phyloP scores from a whole-genome alignment of 2,797 vertebrate genomes.

The Pipistrellus pygmaeus region DNA sequence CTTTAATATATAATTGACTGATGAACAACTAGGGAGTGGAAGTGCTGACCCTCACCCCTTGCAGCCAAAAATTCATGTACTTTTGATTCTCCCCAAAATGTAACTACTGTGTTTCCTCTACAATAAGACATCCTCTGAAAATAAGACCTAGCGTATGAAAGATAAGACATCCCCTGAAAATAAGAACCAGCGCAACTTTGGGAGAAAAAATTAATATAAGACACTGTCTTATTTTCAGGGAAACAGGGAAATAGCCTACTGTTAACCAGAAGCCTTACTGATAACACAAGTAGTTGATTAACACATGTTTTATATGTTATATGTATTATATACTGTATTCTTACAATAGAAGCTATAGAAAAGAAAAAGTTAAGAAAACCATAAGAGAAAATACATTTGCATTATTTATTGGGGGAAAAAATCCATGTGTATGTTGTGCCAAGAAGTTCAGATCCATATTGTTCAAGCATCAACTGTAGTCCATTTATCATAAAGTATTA shows the following conservation, averaged over 20 bases:
- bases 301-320: not conserved
- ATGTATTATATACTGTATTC: not conserved
- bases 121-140: too few species aligned
- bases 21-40: not conserved
- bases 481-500: not conserved
- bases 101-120: not conserved
- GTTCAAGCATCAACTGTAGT: not conserved
- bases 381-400: not conserved
- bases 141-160: too few species aligned
- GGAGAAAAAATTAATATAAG: too few species aligned
- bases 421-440: too few species aligned
- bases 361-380: not conserved
- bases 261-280: not conserved
- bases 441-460: not conserved
- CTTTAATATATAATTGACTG: not conserved
- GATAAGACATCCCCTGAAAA: too few species aligned
- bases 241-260: not conserved
- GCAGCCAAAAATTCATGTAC: not conserved
- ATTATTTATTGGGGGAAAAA: not conserved
- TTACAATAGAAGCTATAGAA: not conserved
- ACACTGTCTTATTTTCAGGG: too few species aligned
- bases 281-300: not conserved
- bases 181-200: too few species aligned
- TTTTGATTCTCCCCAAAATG: not conserved
- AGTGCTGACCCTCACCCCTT: not conserved